These are phyloP conservation scores for Carduelis carduelis DNA, from an alignment of 2,797 vertebrate genomes.

Conservation along the genomic window DNA sequence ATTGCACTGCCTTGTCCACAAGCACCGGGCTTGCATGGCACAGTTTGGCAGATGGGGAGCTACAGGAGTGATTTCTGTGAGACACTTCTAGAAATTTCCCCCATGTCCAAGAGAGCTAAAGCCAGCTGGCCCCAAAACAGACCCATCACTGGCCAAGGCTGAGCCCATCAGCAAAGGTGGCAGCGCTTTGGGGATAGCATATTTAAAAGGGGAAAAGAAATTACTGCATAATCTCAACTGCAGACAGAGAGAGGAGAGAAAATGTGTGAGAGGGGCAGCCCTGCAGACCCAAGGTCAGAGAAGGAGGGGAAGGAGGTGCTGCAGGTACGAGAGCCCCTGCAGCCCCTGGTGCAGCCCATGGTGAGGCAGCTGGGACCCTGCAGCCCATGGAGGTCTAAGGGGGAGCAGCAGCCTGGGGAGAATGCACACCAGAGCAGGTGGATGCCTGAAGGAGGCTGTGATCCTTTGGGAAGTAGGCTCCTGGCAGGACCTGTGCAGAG, in stretches of 20 bases:
- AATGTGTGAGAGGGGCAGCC: not conserved
- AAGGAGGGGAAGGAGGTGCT: not conserved
- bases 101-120: not conserved
- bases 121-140: not conserved
- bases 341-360: not conserved
- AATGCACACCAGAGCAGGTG: not conserved
- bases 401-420: not conserved
- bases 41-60: not conserved
- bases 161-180: rapidly evolving
- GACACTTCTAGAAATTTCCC: not conserved
- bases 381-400: not conserved
- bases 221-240: not conserved
- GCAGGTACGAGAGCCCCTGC: not conserved
- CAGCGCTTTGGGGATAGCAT: not conserved
- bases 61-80: not conserved
- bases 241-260: not conserved
- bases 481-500: not conserved
- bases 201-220: not conserved
- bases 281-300: not conserved
- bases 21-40: not conserved
- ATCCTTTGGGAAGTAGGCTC: not conserved
- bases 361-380: not conserved
- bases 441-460: not conserved
- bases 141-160: not conserved
- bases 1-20: rapidly evolving